These are phyloP conservation scores for Callaeas wilsoni DNA, from an alignment of 2,113 vertebrate genomes.

Conservation along the genomic window DNA sequence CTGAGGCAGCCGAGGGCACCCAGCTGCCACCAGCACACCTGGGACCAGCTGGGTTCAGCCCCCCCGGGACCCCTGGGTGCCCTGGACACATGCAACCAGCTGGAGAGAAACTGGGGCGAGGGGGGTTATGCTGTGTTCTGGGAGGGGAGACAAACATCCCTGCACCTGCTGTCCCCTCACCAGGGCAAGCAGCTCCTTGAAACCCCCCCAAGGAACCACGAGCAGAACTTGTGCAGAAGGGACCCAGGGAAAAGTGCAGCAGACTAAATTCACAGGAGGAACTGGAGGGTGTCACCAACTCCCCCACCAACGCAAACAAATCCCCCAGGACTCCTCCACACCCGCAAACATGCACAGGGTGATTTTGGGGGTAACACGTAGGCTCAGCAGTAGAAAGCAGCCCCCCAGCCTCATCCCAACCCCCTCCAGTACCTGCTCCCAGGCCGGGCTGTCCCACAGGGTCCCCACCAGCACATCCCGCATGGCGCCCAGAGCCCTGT, in stretches of 20 bases:
- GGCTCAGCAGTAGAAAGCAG: not conserved
- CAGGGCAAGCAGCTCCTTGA: not conserved
- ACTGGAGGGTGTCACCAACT: not conserved
- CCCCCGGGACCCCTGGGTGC: not conserved
- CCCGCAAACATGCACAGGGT: not conserved
- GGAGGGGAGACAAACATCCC: not conserved
- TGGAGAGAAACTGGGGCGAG: not conserved
- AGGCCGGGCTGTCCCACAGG: not conserved
- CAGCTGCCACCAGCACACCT: not conserved
- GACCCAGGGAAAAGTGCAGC: not conserved
- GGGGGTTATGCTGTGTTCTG: not conserved
- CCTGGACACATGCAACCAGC: not conserved
- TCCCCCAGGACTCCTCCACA: not conserved
- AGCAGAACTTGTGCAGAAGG: not conserved
- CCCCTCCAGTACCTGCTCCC: not conserved
- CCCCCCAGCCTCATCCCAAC: not conserved
- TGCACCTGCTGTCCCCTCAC: not conserved
- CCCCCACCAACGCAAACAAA: rapidly evolving
- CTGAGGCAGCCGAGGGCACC: not conserved
- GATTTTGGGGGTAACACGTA: not conserved
- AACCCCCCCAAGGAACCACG: rapidly evolving
- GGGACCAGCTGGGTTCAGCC: not conserved
- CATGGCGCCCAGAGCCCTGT: not conserved
- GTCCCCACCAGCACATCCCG: not conserved
- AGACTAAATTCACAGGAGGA: not conserved